Evolutionary conservation across 2,797 vertebrate genomes (phyloP), one percentile per base, ranked within the genome.

Genomic region (Falco biarmicus): DNA sequence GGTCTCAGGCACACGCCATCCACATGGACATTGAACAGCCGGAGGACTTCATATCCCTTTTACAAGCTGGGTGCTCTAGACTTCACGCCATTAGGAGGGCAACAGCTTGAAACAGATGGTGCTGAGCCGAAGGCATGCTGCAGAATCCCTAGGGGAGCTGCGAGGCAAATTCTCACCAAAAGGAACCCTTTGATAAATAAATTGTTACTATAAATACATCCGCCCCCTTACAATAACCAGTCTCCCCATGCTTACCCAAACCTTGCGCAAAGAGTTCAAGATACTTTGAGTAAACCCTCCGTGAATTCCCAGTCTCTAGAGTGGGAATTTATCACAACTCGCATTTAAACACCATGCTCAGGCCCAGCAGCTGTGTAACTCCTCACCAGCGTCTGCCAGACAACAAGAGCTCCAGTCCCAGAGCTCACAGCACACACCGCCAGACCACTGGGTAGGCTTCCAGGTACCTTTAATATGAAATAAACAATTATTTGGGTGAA

Each of bases 1-100:
- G 57, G 61, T 37, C 19, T 29, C 45, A 9, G 9, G 24, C 29
- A 79, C 56, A 9, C 7, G n/a, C 68, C 29, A 6, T 45, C 82
- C 68, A 28, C 1, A 1, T 9, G 24, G 22, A 69, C 19, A 48
- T 0, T 5, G 37, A 61, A 29, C 1, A 1, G 17, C 19, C 3
- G 1, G n/a, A 59, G 34, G 39, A 31, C n/a, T 59, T 31, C 4
- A 5, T 11, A 60, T 16, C 32, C 68, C 45, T 45, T 2, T 57
- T 34, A 31, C 31, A 76, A 81, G 45, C 20, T 54, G 14, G 15
- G 45, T 48, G 57, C 31, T 53, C 50, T 10, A 70, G 77, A 53
- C 57, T 70, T 76, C 29, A 11, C 26, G 56, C 28, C 16, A 18
- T 32, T 15, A 64, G 63, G 16, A 54, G 13, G 22, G 12, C 20